These are phyloP conservation scores for Leptobrachium leishanense DNA, from an alignment of 2,113 vertebrate species.

Conservation along the genomic window DNA sequence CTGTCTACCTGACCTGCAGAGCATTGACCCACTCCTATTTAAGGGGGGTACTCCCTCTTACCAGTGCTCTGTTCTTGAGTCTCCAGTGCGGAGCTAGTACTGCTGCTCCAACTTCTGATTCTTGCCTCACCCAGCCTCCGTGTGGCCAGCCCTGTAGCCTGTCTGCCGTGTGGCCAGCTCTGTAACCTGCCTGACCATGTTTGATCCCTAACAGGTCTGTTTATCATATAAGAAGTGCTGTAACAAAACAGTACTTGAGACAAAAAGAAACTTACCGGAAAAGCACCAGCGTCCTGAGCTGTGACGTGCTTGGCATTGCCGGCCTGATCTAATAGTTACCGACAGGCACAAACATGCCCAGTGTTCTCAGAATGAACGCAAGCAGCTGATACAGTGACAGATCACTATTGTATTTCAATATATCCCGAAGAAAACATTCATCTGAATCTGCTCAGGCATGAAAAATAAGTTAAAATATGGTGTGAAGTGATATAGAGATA, in stretches of 20 bases:
- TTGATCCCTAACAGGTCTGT: background rate
- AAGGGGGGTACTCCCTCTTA: too few species aligned
- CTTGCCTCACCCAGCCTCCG: too few species aligned
- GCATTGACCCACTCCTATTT: too few species aligned
- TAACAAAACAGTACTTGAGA: conserved; percentile 18
- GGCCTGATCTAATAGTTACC: conserved; percentile 21
- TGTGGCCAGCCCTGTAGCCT: too few species aligned
- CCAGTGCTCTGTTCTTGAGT: too few species aligned
- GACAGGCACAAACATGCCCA: conserved; percentile 35
- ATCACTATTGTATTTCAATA: background rate
- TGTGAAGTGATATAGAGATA: background rate
- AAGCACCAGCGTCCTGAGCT: conserved; percentile 9
- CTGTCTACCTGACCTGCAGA: too few species aligned
- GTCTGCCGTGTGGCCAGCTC: too few species aligned
- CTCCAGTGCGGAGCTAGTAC: too few species aligned
- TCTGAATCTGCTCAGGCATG: conserved; percentile 1
- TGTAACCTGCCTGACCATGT: too few species aligned
- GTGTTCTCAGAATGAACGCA: conserved; percentile 10
- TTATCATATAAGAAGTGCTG: background rate
- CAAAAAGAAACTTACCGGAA: background rate
- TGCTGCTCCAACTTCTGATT: too few species aligned
- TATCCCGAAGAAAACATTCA: background rate
- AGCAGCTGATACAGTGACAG: background rate
- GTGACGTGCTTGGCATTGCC: conserved; percentile 24
- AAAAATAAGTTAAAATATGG: background rate